Percentiles rank a stretch among this genome's conserved stretches.
Conservation (phyloP, 2,888 invertebrate species). For the Mactromeris polynyma region DNA sequence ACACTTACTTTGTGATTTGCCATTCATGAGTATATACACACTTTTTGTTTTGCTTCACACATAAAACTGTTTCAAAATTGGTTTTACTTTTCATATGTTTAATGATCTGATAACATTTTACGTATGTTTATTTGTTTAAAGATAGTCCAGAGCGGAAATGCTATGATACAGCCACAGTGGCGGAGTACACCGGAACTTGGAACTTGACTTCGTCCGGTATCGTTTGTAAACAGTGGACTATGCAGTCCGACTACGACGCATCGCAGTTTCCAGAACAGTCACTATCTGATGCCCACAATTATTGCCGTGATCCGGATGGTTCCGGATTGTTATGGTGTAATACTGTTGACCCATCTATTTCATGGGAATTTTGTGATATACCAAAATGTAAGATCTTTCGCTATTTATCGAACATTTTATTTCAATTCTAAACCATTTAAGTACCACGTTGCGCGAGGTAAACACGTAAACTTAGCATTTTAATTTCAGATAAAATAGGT, state of each 20-base stretch:
- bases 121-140: too few relatives aligned
- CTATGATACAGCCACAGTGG: background rate
- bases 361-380: background rate
- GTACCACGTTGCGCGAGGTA: too few relatives aligned
- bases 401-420: too few relatives aligned
- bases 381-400: background rate
- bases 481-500: too few relatives aligned
- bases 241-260: background rate
- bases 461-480: too few relatives aligned
- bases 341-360: background rate
- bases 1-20: too few relatives aligned
- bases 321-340: background rate
- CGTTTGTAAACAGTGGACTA: background rate
- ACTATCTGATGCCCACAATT: background rate
- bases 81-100: too few relatives aligned
- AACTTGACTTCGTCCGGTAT: background rate
- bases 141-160: background rate
- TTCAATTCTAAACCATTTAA: too few relatives aligned
- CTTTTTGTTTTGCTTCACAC: too few relatives aligned
- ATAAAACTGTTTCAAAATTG: too few relatives aligned
- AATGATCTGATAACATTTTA: too few relatives aligned
- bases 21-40: too few relatives aligned
- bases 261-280: background rate
- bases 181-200: background rate
- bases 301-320: background rate